phyloP scores from a whole-genome alignment of 1,140 invertebrate genomes.

The Littorina saxatilis region DNA sequence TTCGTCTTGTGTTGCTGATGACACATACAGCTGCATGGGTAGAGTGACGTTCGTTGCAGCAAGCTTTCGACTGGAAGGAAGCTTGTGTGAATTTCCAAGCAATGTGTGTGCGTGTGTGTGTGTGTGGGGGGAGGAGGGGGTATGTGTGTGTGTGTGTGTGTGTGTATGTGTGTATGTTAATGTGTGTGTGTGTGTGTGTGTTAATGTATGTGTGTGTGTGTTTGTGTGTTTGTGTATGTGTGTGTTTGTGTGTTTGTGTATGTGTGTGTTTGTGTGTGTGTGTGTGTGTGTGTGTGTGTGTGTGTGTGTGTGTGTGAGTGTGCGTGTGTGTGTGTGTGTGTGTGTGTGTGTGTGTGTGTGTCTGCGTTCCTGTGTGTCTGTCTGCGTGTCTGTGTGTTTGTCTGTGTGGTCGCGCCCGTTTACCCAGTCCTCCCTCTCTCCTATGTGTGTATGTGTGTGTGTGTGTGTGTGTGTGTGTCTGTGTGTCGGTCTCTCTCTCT shows the following conservation, averaged over 20 bases:
- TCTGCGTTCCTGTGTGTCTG: neutral
- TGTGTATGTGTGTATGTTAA: too few relatives aligned
- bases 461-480: neutral
- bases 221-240: too few relatives aligned
- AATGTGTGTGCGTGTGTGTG: neutral
- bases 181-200: too few relatives aligned
- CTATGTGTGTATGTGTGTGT: neutral
- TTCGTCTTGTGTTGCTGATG: too few relatives aligned
- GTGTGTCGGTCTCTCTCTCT: too few relatives aligned
- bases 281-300: slow-evolving; percentile 15
- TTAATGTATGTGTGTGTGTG: too few relatives aligned
- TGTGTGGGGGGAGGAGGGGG: neutral
- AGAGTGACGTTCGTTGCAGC: too few relatives aligned
- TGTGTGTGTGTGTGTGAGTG: neutral
- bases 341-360: slow-evolving; percentile 7
- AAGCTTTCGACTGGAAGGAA: too few relatives aligned
- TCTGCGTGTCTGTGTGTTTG: neutral
- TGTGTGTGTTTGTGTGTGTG: slow-evolving; percentile 11
- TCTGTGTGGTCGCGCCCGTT: neutral
- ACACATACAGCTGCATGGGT: too few relatives aligned
- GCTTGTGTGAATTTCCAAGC: neutral
- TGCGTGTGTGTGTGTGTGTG: slow-evolving; percentile 20
- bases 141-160: too few relatives aligned
- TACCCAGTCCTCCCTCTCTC: neutral
- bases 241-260: neutral